Base-by-base conservation (phyloP, 2,888 invertebrate genomes). In the Dione juno region DNA sequence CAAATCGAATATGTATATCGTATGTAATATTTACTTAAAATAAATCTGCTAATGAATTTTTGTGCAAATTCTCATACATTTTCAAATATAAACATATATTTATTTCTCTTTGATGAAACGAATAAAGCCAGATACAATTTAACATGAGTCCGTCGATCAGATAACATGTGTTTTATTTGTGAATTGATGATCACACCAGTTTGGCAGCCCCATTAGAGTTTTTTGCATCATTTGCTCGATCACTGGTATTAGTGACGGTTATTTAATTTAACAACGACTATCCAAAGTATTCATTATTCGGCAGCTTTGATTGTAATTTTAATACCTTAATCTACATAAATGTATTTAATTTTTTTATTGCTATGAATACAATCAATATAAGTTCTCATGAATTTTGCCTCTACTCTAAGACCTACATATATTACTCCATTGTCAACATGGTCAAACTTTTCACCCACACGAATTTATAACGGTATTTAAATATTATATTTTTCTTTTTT, bases 151-250 rank as follows among this genome's bases (percentile, higher is more conserved):
- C 69, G 68, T 69, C 74, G 70, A 65, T 67, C 69, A 67, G 69
- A 72, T 72, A 70, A 71, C 77, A 75, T 69, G 76, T 81, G 80
- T 80, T 82, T 80, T 80, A 80, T 82, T 79, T 75, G 75, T 77
- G 77, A 75, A 72, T 77, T 77, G 74, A 78, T 79, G 77, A 77
- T 75, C 78, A 77, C 79, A 78, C 78, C 76, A 75, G 76, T 76
- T 79, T 78, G 75, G 77, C 79, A 79, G 75, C 74, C 71, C 71
- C 73, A 77, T 80, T 79, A 76, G 69, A 77, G 21, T 66, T 59
- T 61, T 61, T 78, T 75, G 75, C 76, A 73, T 77, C 74, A 72
- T 71, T 77, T 77, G 74, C 77, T 70, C 76, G 72, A 76, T 75
- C 74, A 74, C 70, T 74, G 75, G 76, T 45, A 75, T 75, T 78